These are phyloP conservation scores for Cirrhinus mrigala DNA, from an alignment of 2,797 vertebrate species.

Conservation along the genomic window DNA sequence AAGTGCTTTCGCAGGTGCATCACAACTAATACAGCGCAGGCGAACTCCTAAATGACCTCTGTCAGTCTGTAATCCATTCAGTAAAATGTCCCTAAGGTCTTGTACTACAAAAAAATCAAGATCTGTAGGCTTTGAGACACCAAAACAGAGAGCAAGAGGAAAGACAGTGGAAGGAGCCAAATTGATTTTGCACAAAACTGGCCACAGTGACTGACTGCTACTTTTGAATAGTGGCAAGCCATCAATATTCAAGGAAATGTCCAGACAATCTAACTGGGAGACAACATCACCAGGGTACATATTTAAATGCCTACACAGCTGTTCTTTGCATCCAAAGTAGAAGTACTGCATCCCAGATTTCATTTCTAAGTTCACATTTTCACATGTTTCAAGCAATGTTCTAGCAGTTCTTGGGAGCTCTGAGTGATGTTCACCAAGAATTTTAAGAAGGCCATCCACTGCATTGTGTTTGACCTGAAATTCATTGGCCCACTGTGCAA, in stretches of 20 bases:
- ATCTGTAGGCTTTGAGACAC: not conserved
- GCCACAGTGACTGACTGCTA: not conserved
- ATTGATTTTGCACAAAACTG: not conserved
- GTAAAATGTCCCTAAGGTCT: not conserved
- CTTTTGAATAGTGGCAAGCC: not conserved
- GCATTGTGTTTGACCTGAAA: not conserved
- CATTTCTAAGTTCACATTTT: not conserved
- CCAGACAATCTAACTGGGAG: not conserved
- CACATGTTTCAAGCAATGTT: not conserved
- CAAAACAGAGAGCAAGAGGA: not conserved
- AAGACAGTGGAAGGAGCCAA: not conserved
- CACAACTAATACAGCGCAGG: not conserved
- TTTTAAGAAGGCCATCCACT: conserved; percentile 2
- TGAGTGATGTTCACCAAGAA: not conserved
- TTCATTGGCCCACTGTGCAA: not conserved
- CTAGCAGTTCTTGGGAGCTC: too few relatives aligned
- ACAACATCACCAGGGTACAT: not conserved
- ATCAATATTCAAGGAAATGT: not conserved
- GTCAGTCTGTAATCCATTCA: not conserved
- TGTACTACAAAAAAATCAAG: not conserved
- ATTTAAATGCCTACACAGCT: not conserved
- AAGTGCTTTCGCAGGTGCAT: not conserved
- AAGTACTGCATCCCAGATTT: not conserved
- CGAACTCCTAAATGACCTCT: not conserved
- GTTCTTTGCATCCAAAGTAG: not conserved